phyloP scores from a whole-genome alignment of 2,888 invertebrate species.

The Sipha maydis region DNA sequence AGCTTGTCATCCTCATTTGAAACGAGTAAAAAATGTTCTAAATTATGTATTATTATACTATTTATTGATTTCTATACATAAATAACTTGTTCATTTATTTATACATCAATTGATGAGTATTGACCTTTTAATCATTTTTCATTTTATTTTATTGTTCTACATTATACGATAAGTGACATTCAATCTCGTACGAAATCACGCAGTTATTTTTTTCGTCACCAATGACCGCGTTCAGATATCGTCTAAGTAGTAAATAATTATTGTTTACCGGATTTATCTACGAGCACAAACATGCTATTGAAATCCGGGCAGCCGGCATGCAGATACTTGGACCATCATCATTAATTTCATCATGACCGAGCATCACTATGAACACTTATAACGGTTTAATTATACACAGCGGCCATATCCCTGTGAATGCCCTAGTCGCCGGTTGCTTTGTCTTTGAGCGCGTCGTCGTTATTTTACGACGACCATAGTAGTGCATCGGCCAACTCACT shows the following conservation, averaged over 20 bases:
- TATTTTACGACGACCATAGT: constrained; percentile 3
- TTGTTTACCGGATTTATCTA: constrained; percentile 2
- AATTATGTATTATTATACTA: too few species aligned
- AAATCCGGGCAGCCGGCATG: constrained; percentile 15
- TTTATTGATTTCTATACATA: too few species aligned
- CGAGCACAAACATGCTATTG: not conserved
- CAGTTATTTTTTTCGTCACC: too few species aligned
- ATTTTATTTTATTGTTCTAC: too few species aligned
- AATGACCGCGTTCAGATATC: not conserved
- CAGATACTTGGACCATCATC: constrained; percentile 12
- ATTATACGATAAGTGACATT: too few species aligned
- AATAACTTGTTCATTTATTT: too few species aligned
- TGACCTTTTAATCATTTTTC: too few species aligned
- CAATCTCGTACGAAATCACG: too few species aligned
- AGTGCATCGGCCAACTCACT: not conserved
- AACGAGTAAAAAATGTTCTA: too few species aligned
- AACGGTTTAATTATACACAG: constrained; percentile 16
- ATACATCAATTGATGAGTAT: too few species aligned
- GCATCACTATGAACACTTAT: constrained; percentile 5
- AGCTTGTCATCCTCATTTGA: too few species aligned
- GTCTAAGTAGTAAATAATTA: not conserved
- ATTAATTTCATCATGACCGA: constrained; percentile 35
- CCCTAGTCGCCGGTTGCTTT: not conserved
- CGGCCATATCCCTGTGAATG: not conserved
- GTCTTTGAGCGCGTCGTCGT: constrained; percentile 15